Evolutionary conservation across 2,888 invertebrate genomes (phyloP), one percentile per base, ranked within the genome.

Genomic region (Phaedon cochleariae): DNA sequence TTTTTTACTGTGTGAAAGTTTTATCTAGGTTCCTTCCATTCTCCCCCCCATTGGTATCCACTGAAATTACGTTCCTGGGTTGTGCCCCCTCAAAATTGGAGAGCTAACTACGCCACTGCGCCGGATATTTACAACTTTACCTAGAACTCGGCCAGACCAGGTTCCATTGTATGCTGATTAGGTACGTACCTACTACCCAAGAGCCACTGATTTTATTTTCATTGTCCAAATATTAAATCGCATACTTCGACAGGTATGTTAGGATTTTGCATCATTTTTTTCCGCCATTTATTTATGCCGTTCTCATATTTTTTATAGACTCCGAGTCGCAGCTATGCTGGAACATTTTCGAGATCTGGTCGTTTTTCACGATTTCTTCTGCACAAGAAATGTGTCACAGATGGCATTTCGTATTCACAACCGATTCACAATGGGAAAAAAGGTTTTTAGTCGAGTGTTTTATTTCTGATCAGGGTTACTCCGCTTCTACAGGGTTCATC

Each of bases 161-260:
- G 51, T 59, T 59, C 73, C 65, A 74, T 74, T 74, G 74, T 74
- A 74, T 74, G 74, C 72, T 74, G 73, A 74, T 74, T 66, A 73
- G 73, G 68, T 59, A 74, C 72, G 71, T n/a, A n/a, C n/a, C n/a
- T n/a, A n/a, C n/a, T n/a, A n/a, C 70, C 73, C 54, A 51, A 64
- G 54, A 62, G 68, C 70, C 67, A 61, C 64, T 45, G 64, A 61
- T 67, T 70, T 69, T 71, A 59, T 69, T 67, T 71, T 58, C 68
- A 65, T 67, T 72, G 72, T 72, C 72, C 61, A 72, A 72, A 72
- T 70, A 70, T 70, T 65, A 65, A 69, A 71, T 66, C 62, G 64
- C 64, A 64, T 59, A 41, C 15, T 64, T 61, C 65, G 41, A 57
- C 54, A 64, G 62, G 62, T 61, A 64, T 64, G 67, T 62, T 31